phyloP scores from a whole-genome alignment of 2,113 vertebrate genomes.

The Tragelaphus scriptus region DNA sequence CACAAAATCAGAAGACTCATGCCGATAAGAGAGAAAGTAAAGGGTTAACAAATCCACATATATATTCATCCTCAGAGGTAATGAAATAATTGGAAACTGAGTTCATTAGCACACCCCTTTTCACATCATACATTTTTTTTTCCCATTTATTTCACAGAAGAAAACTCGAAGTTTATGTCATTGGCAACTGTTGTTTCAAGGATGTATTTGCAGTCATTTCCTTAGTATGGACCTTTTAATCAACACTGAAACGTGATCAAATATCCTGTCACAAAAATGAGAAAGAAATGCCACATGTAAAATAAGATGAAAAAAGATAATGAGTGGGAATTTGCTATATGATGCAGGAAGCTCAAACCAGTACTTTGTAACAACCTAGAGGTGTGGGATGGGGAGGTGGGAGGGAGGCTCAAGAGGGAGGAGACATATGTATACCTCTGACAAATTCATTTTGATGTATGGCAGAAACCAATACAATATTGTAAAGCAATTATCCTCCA shows the following conservation, averaged over 20 bases:
- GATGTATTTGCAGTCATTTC: background rate
- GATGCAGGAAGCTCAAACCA: background rate
- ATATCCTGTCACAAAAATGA: background rate
- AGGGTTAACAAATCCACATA: background rate
- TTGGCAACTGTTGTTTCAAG: background rate
- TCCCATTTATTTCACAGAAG: background rate
- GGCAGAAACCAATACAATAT: background rate
- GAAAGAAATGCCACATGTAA: background rate
- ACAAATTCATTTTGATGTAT: background rate
- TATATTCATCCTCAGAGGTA: background rate
- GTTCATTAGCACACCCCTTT: background rate
- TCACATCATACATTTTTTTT: background rate
- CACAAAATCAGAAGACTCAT: background rate
- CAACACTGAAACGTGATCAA: background rate
- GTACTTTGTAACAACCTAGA: background rate
- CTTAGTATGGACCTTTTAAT: background rate
- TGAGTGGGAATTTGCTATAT: background rate
- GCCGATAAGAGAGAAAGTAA: background rate
- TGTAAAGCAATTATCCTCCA: background rate
- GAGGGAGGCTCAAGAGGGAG: background rate
- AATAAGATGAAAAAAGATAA: background rate
- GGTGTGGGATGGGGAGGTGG: background rate
- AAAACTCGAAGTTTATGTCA: background rate
- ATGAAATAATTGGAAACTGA: background rate
- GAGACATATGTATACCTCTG: background rate